Percentiles rank a stretch among this genome's conserved stretches.
Conservation (phyloP, 2,797 vertebrate genomes). For the Oophaga sylvatica region DNA sequence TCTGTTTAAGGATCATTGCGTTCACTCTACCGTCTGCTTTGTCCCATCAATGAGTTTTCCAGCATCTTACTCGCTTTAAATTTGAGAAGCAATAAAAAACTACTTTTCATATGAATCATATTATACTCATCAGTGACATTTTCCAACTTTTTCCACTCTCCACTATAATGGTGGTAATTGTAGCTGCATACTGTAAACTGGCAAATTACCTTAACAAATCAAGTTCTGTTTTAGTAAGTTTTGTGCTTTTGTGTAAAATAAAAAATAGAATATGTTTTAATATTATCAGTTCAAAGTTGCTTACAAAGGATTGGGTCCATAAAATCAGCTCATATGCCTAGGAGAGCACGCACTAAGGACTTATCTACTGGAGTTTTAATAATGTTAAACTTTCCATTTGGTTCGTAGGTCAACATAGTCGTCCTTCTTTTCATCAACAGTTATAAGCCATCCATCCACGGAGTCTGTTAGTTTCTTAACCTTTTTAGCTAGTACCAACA, state of each 20-base stretch:
- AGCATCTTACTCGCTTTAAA: constrained; percentile 1
- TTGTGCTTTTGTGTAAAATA: neutral
- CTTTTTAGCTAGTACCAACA: too few species aligned
- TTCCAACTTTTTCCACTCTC: neutral
- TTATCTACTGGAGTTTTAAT: neutral
- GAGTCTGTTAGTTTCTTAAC: too few species aligned
- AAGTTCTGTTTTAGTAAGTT: neutral
- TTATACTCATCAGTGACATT: neutral
- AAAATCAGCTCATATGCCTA: neutral
- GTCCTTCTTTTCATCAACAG: too few species aligned
- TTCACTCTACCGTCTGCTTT: constrained; percentile 36
- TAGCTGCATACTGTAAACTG: neutral
- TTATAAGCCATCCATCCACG: too few species aligned
- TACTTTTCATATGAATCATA: too few species aligned
- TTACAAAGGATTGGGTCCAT: neutral
- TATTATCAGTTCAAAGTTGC: neutral
- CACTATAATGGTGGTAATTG: neutral
- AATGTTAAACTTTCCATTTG: neutral
- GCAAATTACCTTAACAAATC: too few species aligned
- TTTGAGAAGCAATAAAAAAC: neutral
- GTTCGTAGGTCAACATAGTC: neutral
- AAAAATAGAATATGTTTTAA: neutral
- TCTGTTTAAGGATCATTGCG: constrained; percentile 52
- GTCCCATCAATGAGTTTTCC: constrained; percentile 25
- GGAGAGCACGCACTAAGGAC: neutral